Evolutionary conservation across 2,113 vertebrate genomes (phyloP).

Genomic region (Anser cygnoides): DNA sequence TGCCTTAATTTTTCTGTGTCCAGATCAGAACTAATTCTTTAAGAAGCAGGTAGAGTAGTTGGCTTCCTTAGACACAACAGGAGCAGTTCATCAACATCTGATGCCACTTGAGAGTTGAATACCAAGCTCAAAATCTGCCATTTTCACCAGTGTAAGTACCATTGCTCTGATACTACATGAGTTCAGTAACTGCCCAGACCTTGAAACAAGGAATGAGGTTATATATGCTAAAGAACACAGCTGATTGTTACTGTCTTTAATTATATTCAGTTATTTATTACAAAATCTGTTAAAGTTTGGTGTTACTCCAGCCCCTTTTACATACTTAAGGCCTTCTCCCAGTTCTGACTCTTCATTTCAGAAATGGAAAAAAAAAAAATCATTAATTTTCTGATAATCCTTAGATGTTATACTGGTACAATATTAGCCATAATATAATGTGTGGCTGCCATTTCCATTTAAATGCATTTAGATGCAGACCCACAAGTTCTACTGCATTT

Average conservation of each 20-base stretch:
- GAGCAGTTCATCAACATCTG: not conserved
- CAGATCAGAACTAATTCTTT: not conserved
- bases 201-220: not conserved
- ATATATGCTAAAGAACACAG: not conserved
- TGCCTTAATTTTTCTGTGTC: not conserved
- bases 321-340: not conserved
- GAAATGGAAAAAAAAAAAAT: not conserved
- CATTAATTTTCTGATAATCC: not conserved
- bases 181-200: not conserved
- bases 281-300: not conserved
- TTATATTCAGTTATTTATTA: not conserved
- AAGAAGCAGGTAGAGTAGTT: not conserved
- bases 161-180: not conserved
- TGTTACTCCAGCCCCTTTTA: not conserved
- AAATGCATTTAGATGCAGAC: not conserved
- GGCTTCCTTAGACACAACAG: not conserved
- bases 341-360: not conserved
- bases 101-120: not conserved
- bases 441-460: not conserved
- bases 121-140: not conserved
- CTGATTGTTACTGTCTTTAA: not conserved
- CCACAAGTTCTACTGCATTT: not conserved
- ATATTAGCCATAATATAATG: not conserved
- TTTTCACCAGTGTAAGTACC: not conserved
- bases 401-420: not conserved